phyloP scores from a whole-genome alignment of 2,888 invertebrate genomes.

The Aphodius granarius region DNA sequence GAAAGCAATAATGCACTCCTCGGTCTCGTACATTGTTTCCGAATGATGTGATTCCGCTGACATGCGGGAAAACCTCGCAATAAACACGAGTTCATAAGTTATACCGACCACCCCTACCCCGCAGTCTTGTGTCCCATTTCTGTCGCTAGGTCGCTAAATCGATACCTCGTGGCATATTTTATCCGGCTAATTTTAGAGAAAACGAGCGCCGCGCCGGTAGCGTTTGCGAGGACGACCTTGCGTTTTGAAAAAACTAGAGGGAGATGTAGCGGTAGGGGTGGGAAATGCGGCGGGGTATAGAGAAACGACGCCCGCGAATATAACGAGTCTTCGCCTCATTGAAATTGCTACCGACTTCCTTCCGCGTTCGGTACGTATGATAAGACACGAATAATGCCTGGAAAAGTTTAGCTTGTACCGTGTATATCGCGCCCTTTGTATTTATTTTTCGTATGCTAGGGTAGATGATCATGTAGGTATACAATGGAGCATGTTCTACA shows the following conservation, averaged over 20 bases:
- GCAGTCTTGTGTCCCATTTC: slow-evolving; percentile 12
- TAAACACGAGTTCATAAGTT: background rate
- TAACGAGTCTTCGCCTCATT: background rate
- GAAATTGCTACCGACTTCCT: background rate
- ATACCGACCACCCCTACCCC: background rate
- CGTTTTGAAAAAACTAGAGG: background rate
- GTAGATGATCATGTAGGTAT: background rate
- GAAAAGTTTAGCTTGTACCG: background rate
- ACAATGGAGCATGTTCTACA: background rate
- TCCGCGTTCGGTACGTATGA: background rate
- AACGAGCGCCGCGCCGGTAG: background rate
- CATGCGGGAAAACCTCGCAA: background rate
- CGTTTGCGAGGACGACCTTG: background rate
- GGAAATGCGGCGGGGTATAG: background rate
- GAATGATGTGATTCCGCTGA: background rate
- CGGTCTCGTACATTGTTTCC: background rate
- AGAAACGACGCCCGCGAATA: background rate
- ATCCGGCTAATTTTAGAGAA: slow-evolving; percentile 10
- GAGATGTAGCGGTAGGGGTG: background rate
- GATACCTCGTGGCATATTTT: slow-evolving; percentile 8
- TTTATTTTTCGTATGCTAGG: background rate
- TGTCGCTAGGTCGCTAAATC: background rate
- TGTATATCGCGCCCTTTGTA: background rate
- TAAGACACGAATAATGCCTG: background rate
- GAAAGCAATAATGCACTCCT: background rate